Evolutionary conservation across 2,888 invertebrate genomes (phyloP).

Genomic region (Diplolepis rosae): DNA sequence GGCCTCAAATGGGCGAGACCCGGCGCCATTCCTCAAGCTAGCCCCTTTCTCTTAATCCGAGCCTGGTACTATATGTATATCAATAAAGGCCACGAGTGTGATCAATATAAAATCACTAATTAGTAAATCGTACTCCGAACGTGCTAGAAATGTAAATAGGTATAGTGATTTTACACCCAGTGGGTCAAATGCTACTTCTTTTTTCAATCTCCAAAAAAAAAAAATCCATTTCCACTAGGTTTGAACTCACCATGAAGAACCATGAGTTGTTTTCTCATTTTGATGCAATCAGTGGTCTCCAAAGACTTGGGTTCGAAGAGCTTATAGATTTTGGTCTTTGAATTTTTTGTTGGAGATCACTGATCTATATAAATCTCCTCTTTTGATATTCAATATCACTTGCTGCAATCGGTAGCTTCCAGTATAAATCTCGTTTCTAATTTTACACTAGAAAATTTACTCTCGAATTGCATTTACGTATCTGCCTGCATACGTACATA

Average conservation of each 20-base stretch:
- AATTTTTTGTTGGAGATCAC: too few species aligned
- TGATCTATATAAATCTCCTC: conserved; percentile 11
- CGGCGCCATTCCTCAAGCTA: too few species aligned
- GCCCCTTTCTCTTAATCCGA: too few species aligned
- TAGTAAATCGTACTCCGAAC: conserved; percentile 47
- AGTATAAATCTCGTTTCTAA: conserved; percentile 5
- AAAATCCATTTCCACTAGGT: not conserved
- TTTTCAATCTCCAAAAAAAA: not conserved
- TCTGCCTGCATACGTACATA: not conserved
- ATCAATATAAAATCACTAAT: conserved; percentile 68
- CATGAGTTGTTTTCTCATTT: conserved; percentile 5
- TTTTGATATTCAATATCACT: conserved; percentile 30
- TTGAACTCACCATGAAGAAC: not conserved
- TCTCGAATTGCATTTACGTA: not conserved
- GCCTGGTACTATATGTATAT: conserved; percentile 59
- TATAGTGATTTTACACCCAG: not conserved
- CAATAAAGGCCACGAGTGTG: conserved; percentile 71
- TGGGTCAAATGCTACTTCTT: not conserved
- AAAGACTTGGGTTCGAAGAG: too few species aligned
- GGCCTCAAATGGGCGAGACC: too few species aligned
- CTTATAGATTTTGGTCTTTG: too few species aligned
- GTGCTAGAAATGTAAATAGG: conserved; percentile 27
- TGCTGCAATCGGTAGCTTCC: conserved; percentile 4
- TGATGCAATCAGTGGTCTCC: too few species aligned
- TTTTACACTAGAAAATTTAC: not conserved